A percentile compares a stretch with the other conserved stretches of the same genome.
phyloP scores from a whole-genome alignment of 1,140 invertebrate species.

The Brachionus asplanchnoidis region DNA sequence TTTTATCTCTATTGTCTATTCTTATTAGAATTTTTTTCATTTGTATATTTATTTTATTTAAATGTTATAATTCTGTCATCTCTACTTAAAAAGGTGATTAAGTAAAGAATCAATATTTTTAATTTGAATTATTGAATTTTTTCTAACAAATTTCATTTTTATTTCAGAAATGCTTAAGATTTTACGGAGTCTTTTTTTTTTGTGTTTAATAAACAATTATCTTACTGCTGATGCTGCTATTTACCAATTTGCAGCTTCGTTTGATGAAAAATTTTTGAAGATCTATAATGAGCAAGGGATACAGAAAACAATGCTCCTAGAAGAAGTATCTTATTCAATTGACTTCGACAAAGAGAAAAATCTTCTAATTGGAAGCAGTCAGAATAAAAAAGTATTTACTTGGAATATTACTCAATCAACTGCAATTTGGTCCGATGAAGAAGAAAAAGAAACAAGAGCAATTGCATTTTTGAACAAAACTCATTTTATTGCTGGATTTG shows the following conservation, averaged over 20 bases:
- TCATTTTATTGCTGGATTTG: neutral
- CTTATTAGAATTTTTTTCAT: no score
- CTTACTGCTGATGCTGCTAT: neutral
- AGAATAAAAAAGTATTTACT: neutral
- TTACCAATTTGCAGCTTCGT: neutral
- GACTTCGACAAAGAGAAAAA: no score
- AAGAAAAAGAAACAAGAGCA: neutral
- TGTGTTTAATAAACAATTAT: no score
- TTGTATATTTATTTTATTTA: no score
- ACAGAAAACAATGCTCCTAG: neutral
- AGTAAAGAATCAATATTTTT: no score
- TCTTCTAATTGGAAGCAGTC: neutral
- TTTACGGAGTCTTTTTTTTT: no score
- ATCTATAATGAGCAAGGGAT: neutral
- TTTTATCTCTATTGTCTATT: no score
- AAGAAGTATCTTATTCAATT: neutral
- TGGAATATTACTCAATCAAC: neutral
- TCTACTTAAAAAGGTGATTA: no score
- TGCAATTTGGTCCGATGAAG: neutral
- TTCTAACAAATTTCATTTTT: no score
- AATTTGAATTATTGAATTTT: no score
- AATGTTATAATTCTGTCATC: no score
- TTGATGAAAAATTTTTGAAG: neutral
- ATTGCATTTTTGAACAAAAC: neutral
- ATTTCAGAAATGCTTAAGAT: no score